Evolutionary conservation across 2,888 invertebrate genomes (phyloP), one percentile per base, ranked within the genome.

Genomic region (Philopedon plagiatum): DNA sequence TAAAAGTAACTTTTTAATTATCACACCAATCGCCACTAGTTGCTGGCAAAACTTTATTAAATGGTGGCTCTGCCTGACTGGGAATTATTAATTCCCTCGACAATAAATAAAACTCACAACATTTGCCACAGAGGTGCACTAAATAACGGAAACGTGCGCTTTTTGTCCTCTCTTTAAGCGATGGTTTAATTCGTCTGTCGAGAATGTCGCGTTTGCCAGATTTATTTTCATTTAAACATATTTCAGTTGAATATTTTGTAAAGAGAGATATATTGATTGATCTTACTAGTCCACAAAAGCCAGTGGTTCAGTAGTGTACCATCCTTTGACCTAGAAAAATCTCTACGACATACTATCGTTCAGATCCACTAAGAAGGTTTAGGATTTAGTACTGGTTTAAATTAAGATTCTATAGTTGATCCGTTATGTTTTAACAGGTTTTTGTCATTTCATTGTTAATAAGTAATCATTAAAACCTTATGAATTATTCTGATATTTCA

Each of bases 1-100:
- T 75, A 75, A 78, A n/a, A 76, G 75, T 72, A 78, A 79, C 78
- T 79, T 79, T 79, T 79, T 79, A 79, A 79, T 79, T 77, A 77
- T 62, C 69, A 65, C 77, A 75, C 78, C 76, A 78, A 78, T 79
- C 79, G 76, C 78, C 78, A 79, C 78, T 76, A 78, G 78, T 79
- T 78, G 78, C 80, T 75, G 72, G 67, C 67, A 69, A 71, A 76
- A 79, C 74, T 78, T 78, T 80, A 78, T 79, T 76, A 78, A 78
- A 78, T 75, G 73, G 76, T 60, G 65, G 73, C 72, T 75, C 71
- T 71, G 78, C 70, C 65, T 76, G 76, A 68, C 68, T 29, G 71
- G 71, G 73, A 75, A 76, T 73, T 75, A 76, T 75, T 76, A 78
- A 77, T 76, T 77, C 74, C 76, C 76, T 65, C 71, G 75, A 68